A percentile compares a stretch with the other conserved stretches of the same genome.
Conservation (phyloP, 2,888 invertebrate genomes). For the Papilio protenor region DNA sequence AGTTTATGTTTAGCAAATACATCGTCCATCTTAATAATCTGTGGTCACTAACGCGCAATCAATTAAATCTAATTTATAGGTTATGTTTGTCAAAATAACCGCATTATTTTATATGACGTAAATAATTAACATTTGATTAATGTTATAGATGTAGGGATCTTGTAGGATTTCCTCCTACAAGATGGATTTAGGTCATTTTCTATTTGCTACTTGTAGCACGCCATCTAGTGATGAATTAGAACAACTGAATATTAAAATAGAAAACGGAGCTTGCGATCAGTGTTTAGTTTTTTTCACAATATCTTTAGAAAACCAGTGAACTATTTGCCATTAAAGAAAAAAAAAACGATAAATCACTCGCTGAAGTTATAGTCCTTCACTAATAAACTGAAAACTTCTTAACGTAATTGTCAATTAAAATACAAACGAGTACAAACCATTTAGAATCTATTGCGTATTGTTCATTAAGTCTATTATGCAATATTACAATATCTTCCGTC, state of each 20-base stretch:
- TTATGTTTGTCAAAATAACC: constrained; percentile 34
- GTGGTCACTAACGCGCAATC: not conserved
- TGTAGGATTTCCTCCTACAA: constrained; percentile 18
- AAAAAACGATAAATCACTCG: not conserved
- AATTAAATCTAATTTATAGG: constrained; percentile 34
- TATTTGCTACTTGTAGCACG: not conserved
- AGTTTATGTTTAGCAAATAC: not conserved
- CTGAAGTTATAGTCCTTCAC: not conserved
- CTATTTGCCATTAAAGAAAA: too few relatives aligned
- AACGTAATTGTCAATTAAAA: constrained; percentile 16
- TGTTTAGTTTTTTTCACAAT: too few relatives aligned
- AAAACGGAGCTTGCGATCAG: not conserved
- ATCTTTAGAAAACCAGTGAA: not conserved
- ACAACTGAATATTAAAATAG: constrained; percentile 7
- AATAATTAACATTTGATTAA: constrained; percentile 10
- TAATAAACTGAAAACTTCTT: not conserved
- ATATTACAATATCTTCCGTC: constrained; percentile 38
- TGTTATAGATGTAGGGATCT: constrained; percentile 1
- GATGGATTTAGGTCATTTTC: not conserved
- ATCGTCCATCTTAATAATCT: constrained; percentile 25
- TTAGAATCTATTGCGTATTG: constrained; percentile 19
- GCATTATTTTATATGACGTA: constrained; percentile 18
- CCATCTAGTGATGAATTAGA: constrained; percentile 19
- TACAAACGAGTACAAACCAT: not conserved
- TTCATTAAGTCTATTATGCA: constrained; percentile 36